Percentiles rank a stretch among this genome's conserved stretches.
phyloP scores from a whole-genome alignment of 2,113 vertebrate species.

The Barbus barbus region DNA sequence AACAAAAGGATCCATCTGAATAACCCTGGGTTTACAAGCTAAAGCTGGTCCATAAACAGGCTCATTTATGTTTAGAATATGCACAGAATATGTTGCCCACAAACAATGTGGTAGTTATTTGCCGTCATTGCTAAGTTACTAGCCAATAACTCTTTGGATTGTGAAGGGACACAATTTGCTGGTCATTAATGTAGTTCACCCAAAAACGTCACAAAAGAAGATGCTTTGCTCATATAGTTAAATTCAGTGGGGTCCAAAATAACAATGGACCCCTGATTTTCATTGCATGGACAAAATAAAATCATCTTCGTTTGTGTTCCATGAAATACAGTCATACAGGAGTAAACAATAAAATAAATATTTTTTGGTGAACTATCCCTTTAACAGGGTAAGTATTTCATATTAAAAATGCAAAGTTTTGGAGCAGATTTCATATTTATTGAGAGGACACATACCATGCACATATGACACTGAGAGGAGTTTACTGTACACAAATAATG shows the following conservation, averaged over 20 bases:
- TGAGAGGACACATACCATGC: constrained; percentile 46
- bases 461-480: constrained; percentile 38
- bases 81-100: not conserved
- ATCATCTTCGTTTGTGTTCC: not conserved
- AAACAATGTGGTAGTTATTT: not conserved
- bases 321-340: not conserved
- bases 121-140: too few species aligned
- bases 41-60: not conserved
- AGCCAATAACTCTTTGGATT: not conserved
- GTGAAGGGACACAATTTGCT: not conserved
- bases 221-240: not conserved
- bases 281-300: not conserved
- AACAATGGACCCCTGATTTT: not conserved
- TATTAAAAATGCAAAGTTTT: not conserved
- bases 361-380: constrained; percentile 9
- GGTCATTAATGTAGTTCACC: not conserved
- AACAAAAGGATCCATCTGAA: not conserved
- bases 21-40: not conserved
- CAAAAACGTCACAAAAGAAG: not conserved
- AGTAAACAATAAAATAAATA: not conserved
- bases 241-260: not conserved
- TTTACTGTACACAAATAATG: constrained; percentile 24
- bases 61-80: not conserved
- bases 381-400: not conserved
- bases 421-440: constrained; percentile 51